Percentiles rank a stretch among this genome's conserved stretches.
Evolutionary conservation across 2,113 vertebrate genomes (phyloP).

Genomic region (Ondatra zibethicus): DNA sequence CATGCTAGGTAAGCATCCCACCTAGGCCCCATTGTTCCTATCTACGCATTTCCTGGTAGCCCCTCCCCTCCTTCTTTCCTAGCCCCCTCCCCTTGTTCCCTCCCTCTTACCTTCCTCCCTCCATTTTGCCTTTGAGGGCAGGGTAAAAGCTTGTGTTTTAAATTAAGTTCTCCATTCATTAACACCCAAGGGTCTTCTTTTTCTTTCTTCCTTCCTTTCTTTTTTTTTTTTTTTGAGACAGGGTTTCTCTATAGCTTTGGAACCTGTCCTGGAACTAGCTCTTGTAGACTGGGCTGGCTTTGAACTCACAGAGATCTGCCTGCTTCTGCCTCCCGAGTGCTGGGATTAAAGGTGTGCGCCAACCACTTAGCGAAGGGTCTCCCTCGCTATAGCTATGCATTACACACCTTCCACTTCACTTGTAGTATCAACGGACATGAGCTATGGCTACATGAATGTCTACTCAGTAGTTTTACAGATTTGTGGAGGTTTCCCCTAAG

Average conservation of each 20-base stretch:
- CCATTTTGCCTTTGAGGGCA: not conserved
- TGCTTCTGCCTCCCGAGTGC: too few species aligned
- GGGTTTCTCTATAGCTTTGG: too few species aligned
- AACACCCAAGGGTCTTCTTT: not conserved
- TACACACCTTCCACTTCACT: not conserved
- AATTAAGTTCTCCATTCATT: not conserved
- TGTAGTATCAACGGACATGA: not conserved
- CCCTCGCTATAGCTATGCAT: not conserved
- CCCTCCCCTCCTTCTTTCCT: not conserved
- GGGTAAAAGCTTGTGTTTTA: not conserved
- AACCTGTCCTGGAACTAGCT: too few species aligned
- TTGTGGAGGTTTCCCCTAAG: not conserved
- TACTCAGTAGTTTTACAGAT: rapidly evolving
- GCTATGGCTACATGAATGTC: not conserved
- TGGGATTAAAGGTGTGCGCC: too few species aligned
- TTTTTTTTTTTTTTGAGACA: too few species aligned
- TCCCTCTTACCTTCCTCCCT: not conserved
- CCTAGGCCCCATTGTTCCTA: too few species aligned
- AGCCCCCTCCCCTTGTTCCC: not conserved
- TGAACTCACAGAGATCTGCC: too few species aligned
- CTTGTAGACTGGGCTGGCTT: too few species aligned
- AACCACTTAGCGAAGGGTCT: not conserved
- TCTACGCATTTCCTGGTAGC: not conserved
- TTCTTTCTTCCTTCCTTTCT: too few species aligned
- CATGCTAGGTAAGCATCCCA: not conserved